Conservation (phyloP, 2,797 vertebrate species). For the Ctenopoma kingsleyae region DNA sequence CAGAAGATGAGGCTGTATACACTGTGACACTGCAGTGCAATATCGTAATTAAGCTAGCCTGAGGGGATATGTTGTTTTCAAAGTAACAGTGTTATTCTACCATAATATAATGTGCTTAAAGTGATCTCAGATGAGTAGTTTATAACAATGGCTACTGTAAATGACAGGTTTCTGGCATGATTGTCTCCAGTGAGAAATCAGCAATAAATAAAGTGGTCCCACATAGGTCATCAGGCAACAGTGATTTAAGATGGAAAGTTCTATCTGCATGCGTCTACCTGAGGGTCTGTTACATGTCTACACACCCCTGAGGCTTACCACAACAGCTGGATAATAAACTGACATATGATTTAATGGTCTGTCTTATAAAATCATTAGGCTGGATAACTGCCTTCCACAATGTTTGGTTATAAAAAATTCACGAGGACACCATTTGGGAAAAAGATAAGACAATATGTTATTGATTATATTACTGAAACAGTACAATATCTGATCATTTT, state of each 20-base stretch:
- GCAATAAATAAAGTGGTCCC: slow-evolving; percentile 10
- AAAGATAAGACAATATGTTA: neutral
- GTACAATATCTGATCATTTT: neutral
- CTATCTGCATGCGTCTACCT: neutral
- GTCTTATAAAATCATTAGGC: slow-evolving; percentile 5
- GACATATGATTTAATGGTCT: slow-evolving; percentile 15
- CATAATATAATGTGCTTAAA: slow-evolving; percentile 14
- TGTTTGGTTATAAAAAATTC: slow-evolving; percentile 1
- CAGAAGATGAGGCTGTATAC: slow-evolving; percentile 6
- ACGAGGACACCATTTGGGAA: neutral
- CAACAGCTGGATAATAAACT: slow-evolving; percentile 22
- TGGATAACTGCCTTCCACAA: neutral
- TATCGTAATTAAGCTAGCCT: neutral
- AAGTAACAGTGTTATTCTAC: slow-evolving; percentile 9
- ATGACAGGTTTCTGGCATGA: neutral
- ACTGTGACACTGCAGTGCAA: slow-evolving; percentile 13
- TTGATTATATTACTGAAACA: neutral
- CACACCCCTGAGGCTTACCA: neutral
- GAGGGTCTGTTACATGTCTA: slow-evolving; percentile 7
- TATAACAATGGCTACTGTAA: neutral
- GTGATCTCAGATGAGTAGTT: slow-evolving; percentile 8
- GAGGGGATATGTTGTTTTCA: slow-evolving; percentile 18
- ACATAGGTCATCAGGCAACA: slow-evolving; percentile 8
- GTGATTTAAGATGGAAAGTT: slow-evolving; percentile 4
- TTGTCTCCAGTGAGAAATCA: neutral